Base-by-base conservation (phyloP, 2,797 vertebrate species). In the Lutjanus argentimaculatus region DNA sequence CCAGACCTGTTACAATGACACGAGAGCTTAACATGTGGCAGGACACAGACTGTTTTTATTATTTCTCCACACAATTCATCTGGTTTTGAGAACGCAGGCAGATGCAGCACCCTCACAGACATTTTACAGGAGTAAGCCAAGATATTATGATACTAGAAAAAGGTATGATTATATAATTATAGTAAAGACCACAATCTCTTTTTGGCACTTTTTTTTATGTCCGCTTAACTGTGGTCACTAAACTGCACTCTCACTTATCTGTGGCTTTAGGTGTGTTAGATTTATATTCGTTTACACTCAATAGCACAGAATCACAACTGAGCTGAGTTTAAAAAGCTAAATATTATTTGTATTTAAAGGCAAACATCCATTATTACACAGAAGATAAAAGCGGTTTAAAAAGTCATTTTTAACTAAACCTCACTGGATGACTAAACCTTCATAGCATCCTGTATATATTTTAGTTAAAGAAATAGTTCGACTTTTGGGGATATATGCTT, bases 51-150 rank as follows among this genome's bases (percentile, higher is more conserved):
- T 16, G 8, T 67, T 63, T 82, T 53, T 51, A 9, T 57, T 53
- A 11, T 46, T 61, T 51, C 6, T 17, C 6, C 46, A 1, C 59
- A 67, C 62, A 57, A 17, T 62, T 67, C 14, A 13, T 42, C 42
- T 16, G 21, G 45, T 40, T 53, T 59, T 8, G 40, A 59, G 15
- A 71, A 8, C 1, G 0, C 53, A 62, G 64, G 67, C 22, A 12
- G 74, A 66, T 1, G 22, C 72, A 69, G 72, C 52, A 42, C 4
- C 21, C 14, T 74, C 52, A 11, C 11, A 46, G 6, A 63, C 40
- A 42, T 77, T 84, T 75, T 40, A 73, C 45, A 81, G 75, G 79
- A 75, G 65, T 15, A 88, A 85, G 77, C 77, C 83, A 85, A 87
- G 75, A 77, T 64, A 63, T 70, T 2, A 59, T 10, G 59, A 61